phyloP scores from a whole-genome alignment of 2,888 invertebrate species.

The Aricia artaxerxes region DNA sequence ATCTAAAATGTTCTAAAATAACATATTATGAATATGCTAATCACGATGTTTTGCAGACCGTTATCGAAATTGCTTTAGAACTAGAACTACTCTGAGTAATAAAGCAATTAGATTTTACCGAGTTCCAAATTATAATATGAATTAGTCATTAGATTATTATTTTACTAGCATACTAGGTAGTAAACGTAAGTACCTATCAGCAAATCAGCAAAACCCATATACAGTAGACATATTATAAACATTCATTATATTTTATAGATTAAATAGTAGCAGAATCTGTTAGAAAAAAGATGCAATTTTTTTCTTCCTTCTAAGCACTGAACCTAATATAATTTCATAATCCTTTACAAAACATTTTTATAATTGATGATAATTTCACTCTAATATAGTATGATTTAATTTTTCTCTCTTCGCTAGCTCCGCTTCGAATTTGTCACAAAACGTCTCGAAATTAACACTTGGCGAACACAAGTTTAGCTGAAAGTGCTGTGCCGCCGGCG shows the following conservation, averaged over 20 bases:
- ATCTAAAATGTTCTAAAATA: slow-evolving; percentile 47
- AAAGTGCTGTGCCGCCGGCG: slow-evolving; percentile 51
- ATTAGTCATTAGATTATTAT: not conserved
- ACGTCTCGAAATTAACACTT: slow-evolving; percentile 70
- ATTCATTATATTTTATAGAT: too few species aligned
- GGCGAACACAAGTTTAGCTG: slow-evolving; percentile 64
- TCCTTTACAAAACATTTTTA: not conserved
- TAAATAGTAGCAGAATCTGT: too few species aligned
- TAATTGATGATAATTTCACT: not conserved
- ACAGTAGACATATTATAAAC: too few species aligned
- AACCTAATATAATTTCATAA: too few species aligned
- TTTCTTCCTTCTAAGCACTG: too few species aligned
- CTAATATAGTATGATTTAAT: slow-evolving; percentile 8
- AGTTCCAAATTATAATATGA: not conserved
- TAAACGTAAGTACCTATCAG: too few species aligned
- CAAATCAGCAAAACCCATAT: too few species aligned
- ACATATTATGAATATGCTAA: slow-evolving; percentile 58
- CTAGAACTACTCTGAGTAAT: slow-evolving; percentile 41
- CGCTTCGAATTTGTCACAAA: slow-evolving; percentile 64
- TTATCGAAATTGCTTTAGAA: slow-evolving; percentile 41
- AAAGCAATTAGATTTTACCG: slow-evolving; percentile 41
- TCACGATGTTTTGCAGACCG: slow-evolving; percentile 44
- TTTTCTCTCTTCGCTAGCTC: slow-evolving; percentile 31
- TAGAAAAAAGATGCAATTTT: not conserved
- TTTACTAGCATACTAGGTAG: not conserved